A percentile compares a stretch with the other conserved stretches of the same genome.
Evolutionary conservation across 2,113 vertebrate genomes (phyloP).

Genomic region (Melanocharis versteri): DNA sequence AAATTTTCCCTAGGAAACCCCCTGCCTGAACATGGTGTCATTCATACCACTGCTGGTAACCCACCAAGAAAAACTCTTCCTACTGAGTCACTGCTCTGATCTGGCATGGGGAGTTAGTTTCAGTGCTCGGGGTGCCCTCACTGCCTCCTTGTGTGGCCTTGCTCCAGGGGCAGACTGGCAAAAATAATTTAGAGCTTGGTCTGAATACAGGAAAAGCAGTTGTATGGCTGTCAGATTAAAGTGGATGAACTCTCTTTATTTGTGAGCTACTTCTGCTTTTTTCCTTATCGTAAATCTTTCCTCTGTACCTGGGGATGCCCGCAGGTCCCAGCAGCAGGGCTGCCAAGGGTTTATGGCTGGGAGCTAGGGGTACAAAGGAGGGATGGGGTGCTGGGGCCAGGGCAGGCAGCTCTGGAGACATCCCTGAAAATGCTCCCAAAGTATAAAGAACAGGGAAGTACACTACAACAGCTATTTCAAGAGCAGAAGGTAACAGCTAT

Average conservation of each 20-base stretch:
- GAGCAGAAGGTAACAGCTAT: neutral
- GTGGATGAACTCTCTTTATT: neutral
- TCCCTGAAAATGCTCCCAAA: neutral
- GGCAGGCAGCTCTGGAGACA: neutral
- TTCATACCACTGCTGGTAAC: neutral
- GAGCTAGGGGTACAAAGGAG: neutral
- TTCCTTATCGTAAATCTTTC: neutral
- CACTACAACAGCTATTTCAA: neutral
- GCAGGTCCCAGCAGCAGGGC: neutral
- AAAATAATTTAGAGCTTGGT: neutral
- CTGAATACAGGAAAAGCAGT: neutral
- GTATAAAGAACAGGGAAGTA: neutral
- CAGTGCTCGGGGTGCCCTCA: neutral
- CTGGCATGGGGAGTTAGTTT: neutral
- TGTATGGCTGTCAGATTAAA: neutral
- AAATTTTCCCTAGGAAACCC: neutral
- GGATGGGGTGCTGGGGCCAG: neutral
- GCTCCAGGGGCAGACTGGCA: neutral
- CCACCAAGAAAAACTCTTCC: neutral
- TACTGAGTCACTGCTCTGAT: neutral
- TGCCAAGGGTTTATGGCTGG: accelerated
- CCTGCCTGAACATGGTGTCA: neutral
- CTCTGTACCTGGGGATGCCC: neutral
- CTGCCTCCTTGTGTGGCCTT: neutral
- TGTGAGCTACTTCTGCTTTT: neutral